A percentile compares a stretch with the other conserved stretches of the same genome.
Evolutionary conservation across 1,140 invertebrate genomes (phyloP).

Genomic region (Steinernema feltiae): DNA sequence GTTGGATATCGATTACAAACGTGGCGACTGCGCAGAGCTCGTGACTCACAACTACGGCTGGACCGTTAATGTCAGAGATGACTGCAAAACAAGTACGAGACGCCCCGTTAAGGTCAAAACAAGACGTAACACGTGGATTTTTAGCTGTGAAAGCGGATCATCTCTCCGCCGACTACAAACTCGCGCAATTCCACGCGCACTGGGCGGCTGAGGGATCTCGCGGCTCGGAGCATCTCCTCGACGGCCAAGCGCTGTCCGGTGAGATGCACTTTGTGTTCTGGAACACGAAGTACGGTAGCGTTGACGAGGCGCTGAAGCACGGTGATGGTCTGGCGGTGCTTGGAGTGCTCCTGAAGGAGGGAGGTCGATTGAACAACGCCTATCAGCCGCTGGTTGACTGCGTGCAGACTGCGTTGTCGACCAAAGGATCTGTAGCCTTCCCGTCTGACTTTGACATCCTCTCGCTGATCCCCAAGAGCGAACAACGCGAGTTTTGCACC

Average conservation of each 20-base stretch:
- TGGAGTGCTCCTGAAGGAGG: neutral
- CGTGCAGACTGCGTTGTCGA: neutral
- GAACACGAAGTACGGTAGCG: neutral
- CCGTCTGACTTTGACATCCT: neutral
- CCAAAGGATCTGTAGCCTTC: neutral
- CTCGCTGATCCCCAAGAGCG: neutral
- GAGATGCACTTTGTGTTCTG: neutral
- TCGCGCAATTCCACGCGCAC: slow-evolving; percentile 33
- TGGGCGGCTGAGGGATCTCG: slow-evolving; percentile 5
- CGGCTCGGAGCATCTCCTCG: neutral
- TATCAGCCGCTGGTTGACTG: neutral
- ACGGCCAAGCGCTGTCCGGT: neutral
- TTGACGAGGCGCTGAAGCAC: neutral
- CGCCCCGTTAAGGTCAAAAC: no score
- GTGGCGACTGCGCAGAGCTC: no score
- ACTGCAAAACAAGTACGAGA: no score
- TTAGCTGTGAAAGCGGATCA: no score
- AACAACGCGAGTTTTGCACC: slow-evolving; percentile 41
- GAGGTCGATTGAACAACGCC: neutral
- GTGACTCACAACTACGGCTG: no score
- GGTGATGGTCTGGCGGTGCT: neutral
- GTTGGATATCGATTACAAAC: no score
- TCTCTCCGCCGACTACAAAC: no score
- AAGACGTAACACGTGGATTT: no score
- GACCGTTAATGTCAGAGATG: no score